Base-by-base conservation (phyloP, 2,797 vertebrate species). In the Sebastes matsubarae region DNA sequence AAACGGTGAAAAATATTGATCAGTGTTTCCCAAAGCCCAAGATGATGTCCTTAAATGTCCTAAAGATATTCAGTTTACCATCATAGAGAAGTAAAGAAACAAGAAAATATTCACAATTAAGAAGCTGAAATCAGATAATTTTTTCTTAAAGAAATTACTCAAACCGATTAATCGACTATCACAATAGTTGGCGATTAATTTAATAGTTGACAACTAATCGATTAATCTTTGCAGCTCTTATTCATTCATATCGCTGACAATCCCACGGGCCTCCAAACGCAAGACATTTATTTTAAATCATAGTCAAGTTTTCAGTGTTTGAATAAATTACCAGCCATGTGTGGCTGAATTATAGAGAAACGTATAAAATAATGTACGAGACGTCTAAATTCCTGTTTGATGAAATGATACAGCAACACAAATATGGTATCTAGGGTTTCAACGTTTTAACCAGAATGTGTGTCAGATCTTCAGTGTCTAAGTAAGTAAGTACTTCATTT, bases 361-460 rank as follows among this genome's bases (percentile, higher is more conserved):
- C 5, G 1, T 66, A 8, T 50, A 46, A 77, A 68, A 54, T 25
- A 68, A 65, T 65, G 70, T 61, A 25, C 8, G 10, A 71, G 29
- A 73, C 3, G 24, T 66, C 54, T 73, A 42, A 71, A 9, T n/a
- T 66, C 68, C 84, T 1, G 27, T 77, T 83, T 80, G 50, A 78
- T 72, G 14, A n/a, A 7, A 34, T 8, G 66, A 34, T 34, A 24
- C 70, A 59, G 59, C 13, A 27, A 50, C 22, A 52, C 58, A 72
- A 75, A 75, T n/a, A 32, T 22, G 70, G 16, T 69, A 50, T 36
- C 61, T 38, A 0, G 4, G 8, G 29, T 68, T 68, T 64, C 14
- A 52, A 52, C 58, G 7, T 68, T 68, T 55, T 11, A 18, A 24
- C 8, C 22, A 12, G 14, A 8, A 11, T 42, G 8, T 14, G 29